Percentiles rank a stretch among this genome's conserved stretches.
Conservation (phyloP, 2,888 invertebrate genomes). For the Diaphora mendica region DNA sequence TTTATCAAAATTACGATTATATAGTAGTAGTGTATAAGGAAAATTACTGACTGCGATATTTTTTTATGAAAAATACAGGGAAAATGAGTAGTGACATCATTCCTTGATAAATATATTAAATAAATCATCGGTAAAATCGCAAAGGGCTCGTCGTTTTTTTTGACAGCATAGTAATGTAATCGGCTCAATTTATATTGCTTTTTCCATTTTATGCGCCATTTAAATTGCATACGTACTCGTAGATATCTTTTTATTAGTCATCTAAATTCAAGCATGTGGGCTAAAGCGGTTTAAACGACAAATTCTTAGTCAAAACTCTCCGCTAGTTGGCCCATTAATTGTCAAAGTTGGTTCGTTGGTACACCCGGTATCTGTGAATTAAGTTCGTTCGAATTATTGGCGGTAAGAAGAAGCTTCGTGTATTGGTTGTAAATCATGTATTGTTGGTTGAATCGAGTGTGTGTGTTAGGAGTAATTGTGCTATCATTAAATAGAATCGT, state of each 20-base stretch:
- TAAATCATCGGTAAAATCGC: neutral
- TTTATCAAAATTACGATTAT: neutral
- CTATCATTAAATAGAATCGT: neutral
- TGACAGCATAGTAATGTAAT: neutral
- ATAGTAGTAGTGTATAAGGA: neutral
- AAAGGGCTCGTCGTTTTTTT: neutral
- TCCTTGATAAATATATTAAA: neutral
- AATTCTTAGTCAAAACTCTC: slow-evolving; percentile 69
- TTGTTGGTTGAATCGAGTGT: slow-evolving; percentile 32
- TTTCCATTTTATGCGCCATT: neutral
- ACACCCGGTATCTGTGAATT: slow-evolving; percentile 60
- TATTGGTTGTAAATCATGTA: slow-evolving; percentile 45
- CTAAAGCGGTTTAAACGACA: slow-evolving; percentile 58
- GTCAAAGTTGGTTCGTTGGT: slow-evolving; percentile 66
- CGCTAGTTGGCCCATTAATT: slow-evolving; percentile 69
- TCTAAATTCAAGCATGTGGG: slow-evolving; percentile 17
- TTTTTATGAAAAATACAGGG: neutral
- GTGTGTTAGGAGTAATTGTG: slow-evolving; percentile 5
- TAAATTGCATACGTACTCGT: neutral
- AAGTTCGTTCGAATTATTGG: slow-evolving; percentile 59
- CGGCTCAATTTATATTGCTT: neutral
- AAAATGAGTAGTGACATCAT: neutral
- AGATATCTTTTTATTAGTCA: slow-evolving; percentile 4
- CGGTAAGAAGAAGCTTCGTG: slow-evolving; percentile 46
- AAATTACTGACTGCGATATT: too few species aligned